Conservation (phyloP, 2,113 vertebrate genomes). For the Aepyceros melampus region DNA sequence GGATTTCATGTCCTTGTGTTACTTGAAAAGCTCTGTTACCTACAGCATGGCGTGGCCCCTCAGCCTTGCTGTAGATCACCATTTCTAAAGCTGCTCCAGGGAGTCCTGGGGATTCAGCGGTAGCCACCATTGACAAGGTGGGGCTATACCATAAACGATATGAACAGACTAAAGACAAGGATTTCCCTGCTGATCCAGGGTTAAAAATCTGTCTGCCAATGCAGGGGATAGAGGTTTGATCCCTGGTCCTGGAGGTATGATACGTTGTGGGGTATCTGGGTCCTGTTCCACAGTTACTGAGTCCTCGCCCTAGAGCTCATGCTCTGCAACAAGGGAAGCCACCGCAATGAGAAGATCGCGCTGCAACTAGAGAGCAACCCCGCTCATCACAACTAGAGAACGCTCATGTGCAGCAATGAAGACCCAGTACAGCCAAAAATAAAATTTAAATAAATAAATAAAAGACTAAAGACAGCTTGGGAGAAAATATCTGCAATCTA, state of each 20-base stretch:
- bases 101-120: neutral
- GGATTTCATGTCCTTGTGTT: neutral
- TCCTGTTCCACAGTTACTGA: neutral
- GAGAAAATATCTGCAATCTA: neutral
- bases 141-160: neutral
- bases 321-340: neutral
- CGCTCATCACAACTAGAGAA: neutral
- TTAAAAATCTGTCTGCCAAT: neutral
- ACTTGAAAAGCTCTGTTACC: neutral
- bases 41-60: neutral
- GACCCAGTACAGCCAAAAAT: neutral
- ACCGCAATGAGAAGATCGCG: fast-evolving
- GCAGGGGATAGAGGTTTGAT: neutral
- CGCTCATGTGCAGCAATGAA: neutral
- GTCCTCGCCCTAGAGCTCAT: neutral
- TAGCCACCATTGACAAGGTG: neutral
- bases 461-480: neutral
- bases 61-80: neutral
- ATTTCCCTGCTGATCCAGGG: neutral
- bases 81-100: neutral
- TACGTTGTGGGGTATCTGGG: neutral
- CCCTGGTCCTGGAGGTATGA: neutral
- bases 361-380: neutral
- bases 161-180: neutral
- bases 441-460: neutral